phyloP scores from a whole-genome alignment of 2,888 invertebrate genomes.

The Empis stercorea region DNA sequence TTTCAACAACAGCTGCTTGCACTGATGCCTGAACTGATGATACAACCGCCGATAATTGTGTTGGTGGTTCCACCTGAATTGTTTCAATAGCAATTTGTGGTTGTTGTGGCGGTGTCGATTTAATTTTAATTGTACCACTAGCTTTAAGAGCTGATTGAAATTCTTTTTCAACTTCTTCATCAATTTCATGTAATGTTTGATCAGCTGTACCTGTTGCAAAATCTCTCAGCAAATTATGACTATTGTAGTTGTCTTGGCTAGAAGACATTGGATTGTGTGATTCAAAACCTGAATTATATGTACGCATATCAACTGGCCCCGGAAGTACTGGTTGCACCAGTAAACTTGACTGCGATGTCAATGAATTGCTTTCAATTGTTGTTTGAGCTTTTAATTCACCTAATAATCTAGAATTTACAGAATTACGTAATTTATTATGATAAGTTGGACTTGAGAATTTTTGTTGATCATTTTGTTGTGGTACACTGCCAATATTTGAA shows the following conservation, averaged over 20 bases:
- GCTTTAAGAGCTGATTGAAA: constrained; percentile 54
- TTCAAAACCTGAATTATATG: constrained; percentile 50
- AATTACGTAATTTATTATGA: constrained; percentile 25
- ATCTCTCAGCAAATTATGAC: constrained; percentile 48
- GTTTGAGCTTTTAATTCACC: constrained; percentile 37
- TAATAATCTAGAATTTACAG: constrained; percentile 8
- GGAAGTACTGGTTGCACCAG: constrained; percentile 61
- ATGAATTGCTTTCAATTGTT: constrained; percentile 11
- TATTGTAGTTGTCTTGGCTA: constrained; percentile 43
- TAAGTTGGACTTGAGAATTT: constrained; percentile 26
- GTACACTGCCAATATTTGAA: background rate
- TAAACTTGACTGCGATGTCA: constrained; percentile 24
- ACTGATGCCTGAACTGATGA: background rate
- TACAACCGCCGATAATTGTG: background rate
- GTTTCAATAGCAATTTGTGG: constrained; percentile 1
- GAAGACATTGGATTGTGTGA: constrained; percentile 36
- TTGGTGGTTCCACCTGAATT: constrained; percentile 4
- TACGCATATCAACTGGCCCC: constrained; percentile 82
- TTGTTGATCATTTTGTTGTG: constrained; percentile 10
- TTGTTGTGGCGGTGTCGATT: constrained; percentile 21
- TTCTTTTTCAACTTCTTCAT: constrained; percentile 68
- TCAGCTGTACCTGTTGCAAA: constrained; percentile 58
- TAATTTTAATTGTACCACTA: constrained; percentile 36
- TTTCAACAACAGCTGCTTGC: constrained; percentile 22
- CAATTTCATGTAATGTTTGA: constrained; percentile 57